Percentiles rank a stretch among this genome's conserved stretches.
phyloP scores from a whole-genome alignment of 2,113 vertebrate genomes.

The Sula dactylatra region DNA sequence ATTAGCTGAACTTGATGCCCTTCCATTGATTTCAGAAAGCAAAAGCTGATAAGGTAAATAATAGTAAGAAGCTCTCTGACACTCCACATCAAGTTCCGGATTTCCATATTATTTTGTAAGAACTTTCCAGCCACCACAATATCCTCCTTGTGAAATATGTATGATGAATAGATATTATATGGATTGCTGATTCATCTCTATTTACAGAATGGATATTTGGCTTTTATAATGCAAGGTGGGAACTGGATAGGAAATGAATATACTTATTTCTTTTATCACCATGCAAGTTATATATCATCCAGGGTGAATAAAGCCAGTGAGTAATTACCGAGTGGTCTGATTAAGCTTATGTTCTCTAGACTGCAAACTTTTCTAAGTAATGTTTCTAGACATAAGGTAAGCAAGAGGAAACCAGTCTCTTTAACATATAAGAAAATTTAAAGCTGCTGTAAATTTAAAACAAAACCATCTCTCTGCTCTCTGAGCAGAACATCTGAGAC shows the following conservation, averaged over 20 bases:
- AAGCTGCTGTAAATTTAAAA: conserved; percentile 45
- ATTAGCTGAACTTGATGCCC: conserved; percentile 88
- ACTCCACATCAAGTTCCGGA: conserved; percentile 83
- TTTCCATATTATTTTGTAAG: conserved; percentile 86
- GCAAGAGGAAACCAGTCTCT: not conserved
- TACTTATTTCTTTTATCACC: conserved; percentile 66
- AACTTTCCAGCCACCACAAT: conserved; percentile 80
- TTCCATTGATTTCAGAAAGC: conserved; percentile 87
- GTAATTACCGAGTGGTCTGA: conserved; percentile 69
- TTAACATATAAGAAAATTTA: not conserved
- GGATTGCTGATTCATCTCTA: conserved; percentile 85
- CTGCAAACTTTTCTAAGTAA: conserved; percentile 60
- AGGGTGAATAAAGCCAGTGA: conserved; percentile 58
- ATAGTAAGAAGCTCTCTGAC: conserved; percentile 84
- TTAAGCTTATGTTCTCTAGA: conserved; percentile 56
- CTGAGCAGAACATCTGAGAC: not conserved
- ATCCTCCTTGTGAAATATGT: conserved; percentile 85
- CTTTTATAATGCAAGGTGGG: conserved; percentile 75
- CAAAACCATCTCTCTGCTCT: conserved; percentile 3
- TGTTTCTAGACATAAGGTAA: conserved; percentile 22
- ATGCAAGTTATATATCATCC: conserved; percentile 51
- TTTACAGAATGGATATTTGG: conserved; percentile 75
- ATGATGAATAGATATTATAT: conserved; percentile 84
- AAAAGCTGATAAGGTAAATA: conserved; percentile 88
- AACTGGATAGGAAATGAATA: conserved; percentile 69